Evolutionary conservation across 2,113 vertebrate species (phyloP).

Genomic region (Dendrocopos noguchii): DNA sequence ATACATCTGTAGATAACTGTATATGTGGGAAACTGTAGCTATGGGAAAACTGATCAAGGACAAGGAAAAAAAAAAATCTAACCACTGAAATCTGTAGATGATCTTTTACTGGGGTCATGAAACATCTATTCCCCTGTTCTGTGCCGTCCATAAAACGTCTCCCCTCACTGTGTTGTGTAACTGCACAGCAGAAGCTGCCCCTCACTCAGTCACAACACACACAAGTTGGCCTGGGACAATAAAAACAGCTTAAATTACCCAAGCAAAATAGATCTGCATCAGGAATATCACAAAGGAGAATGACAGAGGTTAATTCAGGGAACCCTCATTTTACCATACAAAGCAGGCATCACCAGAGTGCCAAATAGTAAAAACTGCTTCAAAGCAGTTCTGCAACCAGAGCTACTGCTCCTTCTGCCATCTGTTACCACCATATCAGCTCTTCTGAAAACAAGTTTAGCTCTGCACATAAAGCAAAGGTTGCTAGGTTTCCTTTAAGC

Average conservation of each 20-base stretch:
- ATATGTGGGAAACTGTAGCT: not conserved
- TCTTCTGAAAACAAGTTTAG: not conserved
- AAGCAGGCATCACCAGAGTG: not conserved
- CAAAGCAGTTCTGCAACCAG: not conserved
- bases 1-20: not conserved
- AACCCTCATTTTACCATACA: not conserved
- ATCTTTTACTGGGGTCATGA: not conserved
- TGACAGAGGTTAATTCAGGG: not conserved
- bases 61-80: not conserved
- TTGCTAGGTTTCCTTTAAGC: constrained; percentile 61
- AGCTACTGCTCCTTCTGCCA: constrained; percentile 9
- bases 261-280: not conserved
- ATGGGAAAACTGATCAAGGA: not conserved
- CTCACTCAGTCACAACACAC: not conserved
- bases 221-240: not conserved
- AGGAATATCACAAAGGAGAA: not conserved
- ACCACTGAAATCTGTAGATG: not conserved
- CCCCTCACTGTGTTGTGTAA: fast-evolving
- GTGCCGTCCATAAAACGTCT: not conserved
- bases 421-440: not conserved
- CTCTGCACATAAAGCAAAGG: constrained; percentile 36
- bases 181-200: not conserved
- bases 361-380: constrained; percentile 10
- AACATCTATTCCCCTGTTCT: not conserved
- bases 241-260: not conserved